Conservation (phyloP, 2,113 vertebrate genomes). For the Tachuris rubrigastra region DNA sequence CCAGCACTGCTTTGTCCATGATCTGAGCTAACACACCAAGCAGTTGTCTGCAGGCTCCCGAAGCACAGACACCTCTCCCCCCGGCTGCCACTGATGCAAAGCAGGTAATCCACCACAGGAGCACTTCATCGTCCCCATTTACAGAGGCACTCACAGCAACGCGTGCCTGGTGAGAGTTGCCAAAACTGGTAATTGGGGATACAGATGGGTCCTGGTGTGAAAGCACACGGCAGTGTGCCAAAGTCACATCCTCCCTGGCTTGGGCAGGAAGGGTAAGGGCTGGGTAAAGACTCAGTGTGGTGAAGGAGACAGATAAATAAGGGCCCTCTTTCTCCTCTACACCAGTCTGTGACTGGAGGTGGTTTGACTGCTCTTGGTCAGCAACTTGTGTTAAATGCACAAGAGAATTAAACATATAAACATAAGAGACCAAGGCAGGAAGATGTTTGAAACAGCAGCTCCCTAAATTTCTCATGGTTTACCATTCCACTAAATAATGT, state of each 20-base stretch:
- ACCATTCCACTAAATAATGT: background rate
- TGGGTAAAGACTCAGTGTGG: background rate
- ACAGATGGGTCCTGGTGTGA: background rate
- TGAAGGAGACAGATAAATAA: background rate
- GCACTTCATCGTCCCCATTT: background rate
- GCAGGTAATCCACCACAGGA: background rate
- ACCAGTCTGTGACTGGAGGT: background rate
- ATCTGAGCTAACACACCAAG: background rate
- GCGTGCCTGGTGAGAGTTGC: fast-evolving
- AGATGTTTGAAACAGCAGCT: background rate
- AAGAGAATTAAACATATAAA: background rate
- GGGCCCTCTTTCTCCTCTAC: background rate
- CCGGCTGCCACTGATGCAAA: background rate
- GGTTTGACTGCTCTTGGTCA: background rate
- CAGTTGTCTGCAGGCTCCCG: fast-evolving
- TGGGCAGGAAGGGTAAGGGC: background rate
- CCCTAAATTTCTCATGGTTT: background rate
- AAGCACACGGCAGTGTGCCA: background rate
- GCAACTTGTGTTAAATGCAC: background rate
- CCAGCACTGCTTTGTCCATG: background rate
- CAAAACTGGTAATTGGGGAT: fast-evolving
- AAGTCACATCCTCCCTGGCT: background rate
- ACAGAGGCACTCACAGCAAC: background rate
- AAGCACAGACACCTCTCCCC: fast-evolving
- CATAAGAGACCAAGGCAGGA: background rate